These are phyloP conservation scores for Helicorthomorpha holstii DNA, from an alignment of 1,140 invertebrate genomes.

Conservation along the genomic window DNA sequence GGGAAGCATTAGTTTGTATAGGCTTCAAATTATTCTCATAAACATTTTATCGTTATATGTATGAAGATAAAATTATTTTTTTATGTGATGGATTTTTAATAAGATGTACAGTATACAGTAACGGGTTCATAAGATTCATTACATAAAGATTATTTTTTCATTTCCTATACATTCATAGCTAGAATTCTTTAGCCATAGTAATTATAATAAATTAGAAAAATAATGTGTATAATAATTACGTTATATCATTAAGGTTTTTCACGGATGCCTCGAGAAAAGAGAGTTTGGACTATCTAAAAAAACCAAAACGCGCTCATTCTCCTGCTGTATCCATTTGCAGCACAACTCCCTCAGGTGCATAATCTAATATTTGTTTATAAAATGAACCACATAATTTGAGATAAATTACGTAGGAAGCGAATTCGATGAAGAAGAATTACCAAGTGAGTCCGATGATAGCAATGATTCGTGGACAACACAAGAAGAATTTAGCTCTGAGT, in stretches of 20 bases:
- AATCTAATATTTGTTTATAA: too few relatives aligned
- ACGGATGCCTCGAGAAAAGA: conserved; percentile 43
- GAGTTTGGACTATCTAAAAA: conserved; percentile 19
- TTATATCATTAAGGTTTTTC: conserved; percentile 30
- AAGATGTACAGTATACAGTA: too few relatives aligned
- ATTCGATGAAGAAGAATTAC: conserved; percentile 19
- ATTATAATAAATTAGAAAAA: too few relatives aligned
- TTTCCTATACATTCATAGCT: too few relatives aligned
- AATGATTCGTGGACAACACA: conserved; percentile 61
- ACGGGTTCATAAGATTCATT: too few relatives aligned
- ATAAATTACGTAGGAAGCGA: conserved; percentile 21
- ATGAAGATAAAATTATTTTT: too few relatives aligned
- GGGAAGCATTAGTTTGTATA: too few relatives aligned
- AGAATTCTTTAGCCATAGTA: too few relatives aligned
- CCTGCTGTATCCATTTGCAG: conserved; percentile 15
- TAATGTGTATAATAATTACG: not conserved
- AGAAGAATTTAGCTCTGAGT: conserved; percentile 57
- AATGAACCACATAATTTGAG: not conserved
- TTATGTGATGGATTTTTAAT: too few relatives aligned
- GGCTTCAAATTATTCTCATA: too few relatives aligned
- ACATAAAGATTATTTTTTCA: too few relatives aligned
- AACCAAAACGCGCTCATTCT: conserved; percentile 15
- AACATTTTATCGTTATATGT: too few relatives aligned
- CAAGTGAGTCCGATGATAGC: conserved; percentile 41
- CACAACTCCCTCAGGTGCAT: conserved; percentile 16